Conservation (phyloP, 2,113 vertebrate species). For the Scomber scombrus region DNA sequence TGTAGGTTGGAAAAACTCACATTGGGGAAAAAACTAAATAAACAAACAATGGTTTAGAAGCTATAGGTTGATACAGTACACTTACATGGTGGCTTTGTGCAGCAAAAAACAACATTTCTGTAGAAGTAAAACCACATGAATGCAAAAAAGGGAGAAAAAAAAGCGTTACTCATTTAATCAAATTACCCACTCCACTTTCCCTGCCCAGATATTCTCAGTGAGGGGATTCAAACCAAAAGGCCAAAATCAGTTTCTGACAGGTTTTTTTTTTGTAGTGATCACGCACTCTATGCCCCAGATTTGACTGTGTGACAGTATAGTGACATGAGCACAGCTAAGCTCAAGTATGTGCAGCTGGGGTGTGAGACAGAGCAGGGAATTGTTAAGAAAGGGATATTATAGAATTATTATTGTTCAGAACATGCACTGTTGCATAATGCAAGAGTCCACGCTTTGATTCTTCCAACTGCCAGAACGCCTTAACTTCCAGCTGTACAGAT, state of each 20-base stretch:
- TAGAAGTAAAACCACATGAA: neutral
- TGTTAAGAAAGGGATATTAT: constrained; percentile 60
- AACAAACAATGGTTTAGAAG: neutral
- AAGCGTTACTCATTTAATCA: constrained; percentile 36
- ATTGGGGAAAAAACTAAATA: neutral
- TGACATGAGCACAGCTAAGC: constrained; percentile 37
- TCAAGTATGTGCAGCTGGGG: constrained; percentile 30
- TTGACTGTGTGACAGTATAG: constrained; percentile 34
- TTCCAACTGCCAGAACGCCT: constrained; percentile 50
- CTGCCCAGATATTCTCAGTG: constrained; percentile 3
- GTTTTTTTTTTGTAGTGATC: constrained; percentile 1
- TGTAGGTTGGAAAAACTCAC: neutral
- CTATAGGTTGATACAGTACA: neutral
- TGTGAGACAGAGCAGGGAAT: constrained; percentile 37
- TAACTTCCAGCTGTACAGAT: constrained; percentile 51
- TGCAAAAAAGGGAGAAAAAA: neutral
- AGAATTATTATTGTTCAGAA: constrained; percentile 68
- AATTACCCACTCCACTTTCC: constrained; percentile 37
- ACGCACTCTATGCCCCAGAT: constrained; percentile 4
- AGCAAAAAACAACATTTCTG: constrained; percentile 16
- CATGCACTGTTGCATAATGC: constrained; percentile 64
- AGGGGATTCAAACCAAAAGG: constrained; percentile 28
- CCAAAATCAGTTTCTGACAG: constrained; percentile 24
- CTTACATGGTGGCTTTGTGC: neutral
- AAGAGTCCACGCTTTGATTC: constrained; percentile 66